Base-by-base conservation (phyloP, 1,140 invertebrate species). In the Ganaspis sp. region DNA sequence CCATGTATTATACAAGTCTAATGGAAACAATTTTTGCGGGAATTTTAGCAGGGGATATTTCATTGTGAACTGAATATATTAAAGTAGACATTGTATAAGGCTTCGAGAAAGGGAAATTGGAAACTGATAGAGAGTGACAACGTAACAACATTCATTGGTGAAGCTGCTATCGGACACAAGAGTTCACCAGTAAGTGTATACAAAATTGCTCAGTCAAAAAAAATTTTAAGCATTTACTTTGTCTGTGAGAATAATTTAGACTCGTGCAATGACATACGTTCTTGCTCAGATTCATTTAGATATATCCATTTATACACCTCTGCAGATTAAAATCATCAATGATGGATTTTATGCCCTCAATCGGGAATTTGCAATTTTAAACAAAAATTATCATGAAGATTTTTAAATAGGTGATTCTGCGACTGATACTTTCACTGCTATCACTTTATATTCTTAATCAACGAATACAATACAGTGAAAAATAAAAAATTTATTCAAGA, bases 131-230 rank as follows among this genome's bases (percentile, higher is more conserved):
- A 17, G 26, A 64, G 4, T 64, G 4, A 29, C 12, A 64, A 64
- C 12, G 26, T 64, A 29, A 64, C 58, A 64, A 64, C 8, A 64
- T 29, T 26, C 23, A 15, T 64, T 34, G 58, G 12, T n/a, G 58
- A 64, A 64, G 23, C 58, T 64, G 23, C 9, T 64, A 73, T 73
- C 29, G 53, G 69, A 19, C 23, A 69, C 74, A 71, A 71, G 19
- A 72, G 49, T 75, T 70, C 73, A 70, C 29, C 9, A n/a, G 17
- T 71, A 54, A 72, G 23, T 73, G 53, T 69, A 73, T 73, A 64
- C 29, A 23, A 73, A 58, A 73, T 73, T 69, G 72, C 54, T 29
- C 11, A 64, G 54, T 26, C 54, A 4, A 29, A 64, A 64, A 64
- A 29, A 12, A 1, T 9, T 64, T 29, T 29, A 34, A 34, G n/a